Evolutionary conservation across 2,888 invertebrate species (phyloP).

Genomic region (Pollenia griseotomentosa): DNA sequence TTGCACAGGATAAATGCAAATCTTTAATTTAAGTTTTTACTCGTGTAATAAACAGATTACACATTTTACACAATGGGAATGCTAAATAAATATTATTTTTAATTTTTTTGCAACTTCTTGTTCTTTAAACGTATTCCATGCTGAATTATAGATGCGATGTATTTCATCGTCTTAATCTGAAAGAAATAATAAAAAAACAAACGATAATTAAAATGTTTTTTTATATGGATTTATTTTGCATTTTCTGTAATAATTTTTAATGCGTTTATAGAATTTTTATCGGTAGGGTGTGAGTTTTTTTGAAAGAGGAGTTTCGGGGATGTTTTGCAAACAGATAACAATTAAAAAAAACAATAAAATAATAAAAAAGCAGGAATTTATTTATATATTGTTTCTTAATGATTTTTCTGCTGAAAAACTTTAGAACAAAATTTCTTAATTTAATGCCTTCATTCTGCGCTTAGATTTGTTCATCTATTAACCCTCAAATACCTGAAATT

Average conservation of each 20-base stretch:
- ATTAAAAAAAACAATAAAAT: too few relatives aligned
- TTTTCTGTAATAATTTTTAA: neutral
- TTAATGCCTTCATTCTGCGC: too few relatives aligned
- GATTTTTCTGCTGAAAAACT: too few relatives aligned
- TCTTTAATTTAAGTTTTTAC: constrained; percentile 49
- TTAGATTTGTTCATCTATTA: too few relatives aligned
- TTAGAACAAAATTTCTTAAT: too few relatives aligned
- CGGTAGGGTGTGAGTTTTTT: neutral
- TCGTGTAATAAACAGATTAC: constrained; percentile 23
- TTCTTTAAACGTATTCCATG: neutral
- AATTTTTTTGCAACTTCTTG: too few relatives aligned
- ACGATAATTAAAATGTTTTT: neutral
- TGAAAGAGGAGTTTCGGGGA: too few relatives aligned
- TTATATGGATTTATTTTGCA: neutral
- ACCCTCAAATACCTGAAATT: too few relatives aligned
- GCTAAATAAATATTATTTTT: neutral
- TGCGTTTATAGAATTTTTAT: neutral
- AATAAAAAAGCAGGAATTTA: too few relatives aligned
- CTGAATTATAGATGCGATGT: neutral
- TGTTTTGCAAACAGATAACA: too few relatives aligned
- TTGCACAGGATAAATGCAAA: constrained; percentile 12
- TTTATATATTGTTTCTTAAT: too few relatives aligned
- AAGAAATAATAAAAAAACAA: neutral
- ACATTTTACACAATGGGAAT: constrained; percentile 30
- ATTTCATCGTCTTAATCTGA: neutral